These are phyloP conservation scores for Lasioglossum villosulum DNA, from an alignment of 2,888 invertebrate species.

Conservation along the genomic window DNA sequence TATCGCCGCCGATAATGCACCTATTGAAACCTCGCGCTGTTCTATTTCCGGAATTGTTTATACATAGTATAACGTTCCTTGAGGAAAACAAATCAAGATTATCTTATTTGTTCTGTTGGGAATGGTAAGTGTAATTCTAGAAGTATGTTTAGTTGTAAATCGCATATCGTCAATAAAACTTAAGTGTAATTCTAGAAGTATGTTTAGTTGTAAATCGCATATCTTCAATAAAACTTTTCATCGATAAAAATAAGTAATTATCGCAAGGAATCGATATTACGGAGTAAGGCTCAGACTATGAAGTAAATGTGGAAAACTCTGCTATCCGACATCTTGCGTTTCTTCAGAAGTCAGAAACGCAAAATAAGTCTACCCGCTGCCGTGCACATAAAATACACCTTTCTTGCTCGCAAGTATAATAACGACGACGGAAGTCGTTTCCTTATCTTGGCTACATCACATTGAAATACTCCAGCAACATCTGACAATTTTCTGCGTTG, in stretches of 20 bases:
- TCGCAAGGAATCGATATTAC: neutral
- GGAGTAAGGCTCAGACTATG: no score
- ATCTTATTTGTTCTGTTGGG: neutral
- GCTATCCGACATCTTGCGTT: neutral
- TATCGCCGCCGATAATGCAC: neutral
- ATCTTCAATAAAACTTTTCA: neutral
- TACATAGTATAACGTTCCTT: neutral
- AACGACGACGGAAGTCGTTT: neutral
- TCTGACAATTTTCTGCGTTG: neutral
- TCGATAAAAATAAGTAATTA: neutral
- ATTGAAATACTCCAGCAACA: conserved; percentile 2
- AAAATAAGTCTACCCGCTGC: neutral
- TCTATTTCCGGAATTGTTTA: neutral
- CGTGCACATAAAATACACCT: neutral
- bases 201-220: neutral
- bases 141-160: neutral
- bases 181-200: no score
- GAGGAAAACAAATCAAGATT: neutral
- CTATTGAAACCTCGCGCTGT: neutral
- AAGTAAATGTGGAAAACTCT: neutral
- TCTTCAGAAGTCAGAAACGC: neutral
- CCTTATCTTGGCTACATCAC: neutral
- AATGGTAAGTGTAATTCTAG: no score
- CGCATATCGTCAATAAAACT: neutral
- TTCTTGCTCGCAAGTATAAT: neutral